phyloP scores from a whole-genome alignment of 2,797 vertebrate genomes.

The Avahi laniger region DNA sequence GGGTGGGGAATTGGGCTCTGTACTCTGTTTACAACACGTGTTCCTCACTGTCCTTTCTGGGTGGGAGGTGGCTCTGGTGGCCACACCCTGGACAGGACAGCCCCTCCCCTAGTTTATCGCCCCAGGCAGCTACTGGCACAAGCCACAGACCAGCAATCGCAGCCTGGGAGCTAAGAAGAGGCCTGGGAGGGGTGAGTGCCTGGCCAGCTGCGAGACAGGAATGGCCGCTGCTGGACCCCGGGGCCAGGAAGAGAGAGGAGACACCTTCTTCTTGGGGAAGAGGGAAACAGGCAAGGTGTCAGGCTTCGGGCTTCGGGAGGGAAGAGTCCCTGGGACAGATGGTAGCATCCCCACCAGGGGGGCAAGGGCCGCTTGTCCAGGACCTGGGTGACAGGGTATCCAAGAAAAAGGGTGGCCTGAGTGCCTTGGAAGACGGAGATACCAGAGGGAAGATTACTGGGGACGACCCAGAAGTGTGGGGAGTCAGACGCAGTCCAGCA shows the following conservation, averaged over 20 bases:
- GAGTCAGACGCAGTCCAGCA: not conserved
- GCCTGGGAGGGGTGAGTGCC: constrained; percentile 57
- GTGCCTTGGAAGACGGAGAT: not conserved
- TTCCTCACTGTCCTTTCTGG: constrained; percentile 44
- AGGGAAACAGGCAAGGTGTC: not conserved
- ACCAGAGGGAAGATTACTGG: not conserved
- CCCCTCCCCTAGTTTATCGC: constrained; percentile 54
- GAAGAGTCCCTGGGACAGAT: not conserved
- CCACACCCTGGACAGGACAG: constrained; percentile 64
- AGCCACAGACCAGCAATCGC: constrained; percentile 29
- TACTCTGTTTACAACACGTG: constrained; percentile 44
- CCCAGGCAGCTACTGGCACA: constrained; percentile 53
- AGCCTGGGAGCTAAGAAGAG: constrained; percentile 33
- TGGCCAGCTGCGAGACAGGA: not conserved
- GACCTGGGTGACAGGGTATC: not conserved
- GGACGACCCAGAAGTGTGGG: not conserved
- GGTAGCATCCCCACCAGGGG: not conserved
- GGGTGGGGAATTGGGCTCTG: not conserved
- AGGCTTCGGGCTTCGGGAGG: not conserved
- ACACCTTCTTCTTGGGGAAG: not conserved
- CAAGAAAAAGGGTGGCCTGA: not conserved
- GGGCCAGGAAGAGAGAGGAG: not conserved
- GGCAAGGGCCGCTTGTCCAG: not conserved
- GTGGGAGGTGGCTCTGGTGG: constrained; percentile 11
- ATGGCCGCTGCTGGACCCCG: not conserved